Base-by-base conservation (phyloP, 2,113 vertebrate species). In the Epinephelus fuscoguttatus region DNA sequence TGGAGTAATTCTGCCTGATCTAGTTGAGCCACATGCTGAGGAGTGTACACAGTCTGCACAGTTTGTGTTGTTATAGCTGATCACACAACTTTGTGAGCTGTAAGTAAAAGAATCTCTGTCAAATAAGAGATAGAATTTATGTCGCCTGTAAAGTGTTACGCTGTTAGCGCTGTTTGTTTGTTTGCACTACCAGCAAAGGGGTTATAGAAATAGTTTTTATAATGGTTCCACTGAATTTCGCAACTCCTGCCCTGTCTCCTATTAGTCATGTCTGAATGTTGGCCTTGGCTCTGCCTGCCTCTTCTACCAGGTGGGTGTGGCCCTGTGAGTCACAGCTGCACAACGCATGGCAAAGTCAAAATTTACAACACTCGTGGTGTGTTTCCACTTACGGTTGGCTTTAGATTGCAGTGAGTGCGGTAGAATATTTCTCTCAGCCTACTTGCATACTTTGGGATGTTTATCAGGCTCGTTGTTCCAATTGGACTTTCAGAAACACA, bases 271-370 rank as follows among this genome's bases (percentile, higher is more conserved):
- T 75, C 42, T 89, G 76, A 83, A 53, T 87, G 74, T 75, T 80
- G 60, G 49, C 81, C 17, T 17, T 15, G 21, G 15, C 23, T 67
- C 60, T 18, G 60, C 7, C 12, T 73, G 56, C 57, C 64, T 68
- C 5, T 67, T 60, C 69, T 82, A 75, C 74, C 76, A 70, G 47
- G 88, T 88, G 88, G 90, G 89, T 88, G 90, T 91, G 89, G 85
- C 70, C 40, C 47, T 17, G 9, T 90, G 85, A 91, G 45, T 91
- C 91, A 91, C 37, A 70, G 74, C 70, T 55, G 66, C 70, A 71
- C 55, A 64, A 11, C n/a, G 52, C 47, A 84, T 61, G 76, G 55
- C 62, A 78, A 56, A 84, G 40, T 67, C 53, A 15, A 73, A 61
- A 66, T 87, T 80, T 74, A 59, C 76, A 87, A 78, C 81, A 47